Evolutionary conservation across 1,140 invertebrate genomes (phyloP).

Genomic region (Theocolax elegans): DNA sequence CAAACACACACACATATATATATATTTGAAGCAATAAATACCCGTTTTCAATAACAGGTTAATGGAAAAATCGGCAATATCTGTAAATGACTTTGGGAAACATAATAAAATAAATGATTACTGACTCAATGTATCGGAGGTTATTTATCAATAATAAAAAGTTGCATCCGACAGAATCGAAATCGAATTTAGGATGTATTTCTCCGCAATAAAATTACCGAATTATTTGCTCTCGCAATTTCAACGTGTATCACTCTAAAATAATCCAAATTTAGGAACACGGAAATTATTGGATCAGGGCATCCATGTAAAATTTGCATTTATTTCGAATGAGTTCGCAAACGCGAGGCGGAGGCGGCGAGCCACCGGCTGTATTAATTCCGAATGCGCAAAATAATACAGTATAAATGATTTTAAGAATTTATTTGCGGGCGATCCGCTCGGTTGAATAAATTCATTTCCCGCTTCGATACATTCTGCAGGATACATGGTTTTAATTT

Average conservation of each 20-base stretch:
- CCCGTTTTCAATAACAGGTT: too few relatives aligned
- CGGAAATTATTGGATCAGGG: slow-evolving; percentile 30
- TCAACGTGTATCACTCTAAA: slow-evolving; percentile 23
- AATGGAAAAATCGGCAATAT: neutral
- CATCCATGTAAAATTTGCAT: slow-evolving; percentile 41
- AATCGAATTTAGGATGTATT: slow-evolving; percentile 13
- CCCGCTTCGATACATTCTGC: slow-evolving; percentile 25
- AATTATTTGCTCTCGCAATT: slow-evolving; percentile 29
- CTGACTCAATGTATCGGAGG: neutral
- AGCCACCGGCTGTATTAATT: slow-evolving; percentile 26
- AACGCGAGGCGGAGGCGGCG: neutral
- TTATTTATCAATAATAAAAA: slow-evolving; percentile 30
- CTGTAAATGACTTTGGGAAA: neutral
- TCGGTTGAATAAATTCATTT: slow-evolving; percentile 40
- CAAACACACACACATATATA: too few relatives aligned
- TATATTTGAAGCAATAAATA: too few relatives aligned
- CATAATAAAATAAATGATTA: neutral
- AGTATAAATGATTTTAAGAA: slow-evolving; percentile 42
- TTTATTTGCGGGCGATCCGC: slow-evolving; percentile 35
- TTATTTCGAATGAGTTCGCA: slow-evolving; percentile 34
- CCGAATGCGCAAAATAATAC: slow-evolving; percentile 37
- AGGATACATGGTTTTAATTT: slow-evolving; percentile 30
- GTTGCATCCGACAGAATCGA: neutral
- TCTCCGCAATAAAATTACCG: slow-evolving; percentile 26
- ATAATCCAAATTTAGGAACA: slow-evolving; percentile 40